These are phyloP conservation scores for Lethrus apterus DNA, from an alignment of 1,140 invertebrate genomes.

Conservation along the genomic window DNA sequence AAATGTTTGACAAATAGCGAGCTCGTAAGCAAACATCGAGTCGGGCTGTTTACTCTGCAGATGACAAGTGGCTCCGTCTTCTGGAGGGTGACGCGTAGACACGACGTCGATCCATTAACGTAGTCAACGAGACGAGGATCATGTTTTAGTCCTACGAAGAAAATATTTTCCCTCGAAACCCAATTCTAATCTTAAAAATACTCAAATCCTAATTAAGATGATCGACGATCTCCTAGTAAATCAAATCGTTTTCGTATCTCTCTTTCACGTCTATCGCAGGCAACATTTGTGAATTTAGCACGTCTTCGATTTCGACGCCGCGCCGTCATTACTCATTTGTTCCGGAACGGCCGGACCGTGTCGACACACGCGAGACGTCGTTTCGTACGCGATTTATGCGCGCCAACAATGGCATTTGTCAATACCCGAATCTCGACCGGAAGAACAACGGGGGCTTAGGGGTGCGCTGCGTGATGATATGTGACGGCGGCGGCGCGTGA, in stretches of 20 bases:
- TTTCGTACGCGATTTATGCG: conserved; percentile 29
- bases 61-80: conserved; percentile 34
- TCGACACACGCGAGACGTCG: conserved; percentile 36
- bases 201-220: too few relatives aligned
- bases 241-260: too few relatives aligned
- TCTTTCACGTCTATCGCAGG: too few relatives aligned
- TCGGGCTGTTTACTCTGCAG: conserved; percentile 31
- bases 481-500: conserved; percentile 29
- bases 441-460: too few relatives aligned
- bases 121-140: too few relatives aligned
- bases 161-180: too few relatives aligned
- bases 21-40: conserved; percentile 38
- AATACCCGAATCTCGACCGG: conserved; percentile 31
- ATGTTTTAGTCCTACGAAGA: too few relatives aligned
- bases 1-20: conserved; percentile 41
- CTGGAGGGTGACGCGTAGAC: conserved; percentile 13
- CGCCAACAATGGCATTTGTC: conserved; percentile 35
- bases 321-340: conserved; percentile 30
- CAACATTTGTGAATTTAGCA: too few relatives aligned
- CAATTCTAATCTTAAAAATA: too few relatives aligned
- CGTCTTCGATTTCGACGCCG: too few relatives aligned
- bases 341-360: conserved; percentile 32
- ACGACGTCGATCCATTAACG: conserved; percentile 25
- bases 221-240: too few relatives aligned
- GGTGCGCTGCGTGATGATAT: conserved; percentile 33